Conservation (phyloP, 2,113 vertebrate genomes). For the Mastomys coucha region DNA sequence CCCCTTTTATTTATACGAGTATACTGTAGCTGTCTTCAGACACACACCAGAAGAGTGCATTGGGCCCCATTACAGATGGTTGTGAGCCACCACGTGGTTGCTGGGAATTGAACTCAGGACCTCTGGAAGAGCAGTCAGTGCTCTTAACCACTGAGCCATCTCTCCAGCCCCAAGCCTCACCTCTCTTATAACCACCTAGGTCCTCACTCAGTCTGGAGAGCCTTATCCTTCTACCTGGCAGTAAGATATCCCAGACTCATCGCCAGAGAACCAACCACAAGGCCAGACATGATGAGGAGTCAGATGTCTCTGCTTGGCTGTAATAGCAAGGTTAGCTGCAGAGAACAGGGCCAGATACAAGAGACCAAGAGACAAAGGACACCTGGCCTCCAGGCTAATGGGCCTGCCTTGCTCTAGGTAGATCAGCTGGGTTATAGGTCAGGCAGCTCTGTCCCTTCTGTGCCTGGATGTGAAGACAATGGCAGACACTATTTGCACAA, state of each 20-base stretch:
- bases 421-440: not conserved
- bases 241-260: not conserved
- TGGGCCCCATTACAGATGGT: no score
- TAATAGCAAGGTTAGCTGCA: not conserved
- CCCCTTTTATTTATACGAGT: no score
- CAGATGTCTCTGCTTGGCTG: not conserved
- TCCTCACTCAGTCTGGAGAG: not conserved
- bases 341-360: not conserved
- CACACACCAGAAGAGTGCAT: no score
- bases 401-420: not conserved
- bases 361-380: not conserved
- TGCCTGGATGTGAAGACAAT: not conserved
- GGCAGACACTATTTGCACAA: not conserved
- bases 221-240: not conserved
- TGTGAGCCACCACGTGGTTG: no score
- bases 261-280: conserved; percentile 3
- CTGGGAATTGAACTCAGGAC: no score
- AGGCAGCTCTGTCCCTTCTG: not conserved
- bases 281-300: not conserved
- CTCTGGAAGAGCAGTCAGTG: no score
- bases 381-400: not conserved
- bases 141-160: no score
- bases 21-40: no score
- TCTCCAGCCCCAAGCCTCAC: no score
- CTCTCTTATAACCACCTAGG: not conserved